Percentiles rank a stretch among this genome's conserved stretches.
These are phyloP conservation scores for Oreochromis niloticus DNA, from an alignment of 2,113 vertebrate species.

Conservation along the genomic window DNA sequence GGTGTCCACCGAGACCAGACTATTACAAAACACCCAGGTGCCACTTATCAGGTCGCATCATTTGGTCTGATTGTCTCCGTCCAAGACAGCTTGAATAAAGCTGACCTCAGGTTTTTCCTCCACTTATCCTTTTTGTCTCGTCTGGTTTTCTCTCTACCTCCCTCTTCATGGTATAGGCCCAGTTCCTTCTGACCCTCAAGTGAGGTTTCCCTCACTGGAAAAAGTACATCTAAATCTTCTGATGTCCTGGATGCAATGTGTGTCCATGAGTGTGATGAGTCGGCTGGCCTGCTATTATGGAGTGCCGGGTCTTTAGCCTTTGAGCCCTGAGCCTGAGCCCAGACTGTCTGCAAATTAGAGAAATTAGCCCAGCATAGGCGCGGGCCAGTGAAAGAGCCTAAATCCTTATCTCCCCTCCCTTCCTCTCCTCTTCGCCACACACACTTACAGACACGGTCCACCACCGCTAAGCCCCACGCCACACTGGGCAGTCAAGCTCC, in stretches of 20 bases:
- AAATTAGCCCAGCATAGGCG: conserved; percentile 67
- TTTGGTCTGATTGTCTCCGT: background rate
- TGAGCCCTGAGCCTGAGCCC: conserved; percentile 61
- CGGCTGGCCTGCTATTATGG: background rate
- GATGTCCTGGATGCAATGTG: conserved; percentile 22
- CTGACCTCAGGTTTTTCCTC: conserved; percentile 38
- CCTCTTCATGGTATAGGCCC: background rate
- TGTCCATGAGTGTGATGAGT: conserved; percentile 14
- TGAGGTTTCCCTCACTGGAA: conserved; percentile 14
- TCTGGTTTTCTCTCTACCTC: background rate
- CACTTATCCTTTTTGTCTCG: conserved; percentile 27
- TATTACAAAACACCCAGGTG: background rate
- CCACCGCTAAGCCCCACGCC: conserved; percentile 19
- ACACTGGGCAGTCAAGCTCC: conserved; percentile 35
- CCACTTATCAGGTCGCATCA: background rate
- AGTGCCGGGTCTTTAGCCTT: conserved; percentile 33
- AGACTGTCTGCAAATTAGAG: conserved; percentile 76
- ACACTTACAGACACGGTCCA: background rate
- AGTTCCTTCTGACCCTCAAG: background rate
- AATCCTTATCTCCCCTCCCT: conserved; percentile 5
- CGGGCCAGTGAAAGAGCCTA: conserved; percentile 58
- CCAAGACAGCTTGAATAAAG: conserved; percentile 15
- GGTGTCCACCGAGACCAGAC: background rate
- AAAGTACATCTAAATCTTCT: conserved; percentile 10
- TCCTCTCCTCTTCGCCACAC: background rate